Evolutionary conservation across 2,888 invertebrate genomes (phyloP), one percentile per base, ranked within the genome.

Genomic region (Ptilodon capucinus): DNA sequence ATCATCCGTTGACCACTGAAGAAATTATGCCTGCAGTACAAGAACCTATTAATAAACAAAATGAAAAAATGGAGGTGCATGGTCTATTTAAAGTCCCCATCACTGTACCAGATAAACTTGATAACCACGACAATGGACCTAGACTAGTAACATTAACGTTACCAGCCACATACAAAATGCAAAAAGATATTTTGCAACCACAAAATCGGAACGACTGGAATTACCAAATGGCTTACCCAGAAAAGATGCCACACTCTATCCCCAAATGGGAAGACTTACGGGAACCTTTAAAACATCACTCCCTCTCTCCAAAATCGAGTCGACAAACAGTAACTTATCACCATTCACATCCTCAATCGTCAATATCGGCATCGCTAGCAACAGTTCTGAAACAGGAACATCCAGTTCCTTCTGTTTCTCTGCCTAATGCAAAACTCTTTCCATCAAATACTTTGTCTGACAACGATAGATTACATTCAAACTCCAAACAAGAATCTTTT

Each of bases 201-300:
- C 21, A 18, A 21, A 25, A 17, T 21, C 44, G 42, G 43, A 35
- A 55, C 19, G 42, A 47, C 18, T n/a, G 28, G 39, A 38, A 32
- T 47, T 13, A 50, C 38, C 17, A 49, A 41, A 28, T 44, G 40
- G 16, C 61, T 44, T 40, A 55, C 40, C 47, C 51, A 19, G 48
- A 58, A 4, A 57, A 55, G 4, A 50, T 63, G 46, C 59, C 69
- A 5, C 63, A 66, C 3, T 32, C 57, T 1, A 54, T 56, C 11
- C 63, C 60, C 2, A 54, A 61, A 45, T 69, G 67, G 69, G 44
- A 54, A 41, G 65, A 71, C 35, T 54, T 69, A 4, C 47, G 66
- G 7, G 48, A 57, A 32, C 46, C 48, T 1, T 43, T 43, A n/a
- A 50, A 45, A 17, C 49, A 45, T 44, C 56, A 50, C 30, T 5